These are phyloP conservation scores for Autographa pulchrina DNA, from an alignment of 2,888 invertebrate species.

Conservation along the genomic window DNA sequence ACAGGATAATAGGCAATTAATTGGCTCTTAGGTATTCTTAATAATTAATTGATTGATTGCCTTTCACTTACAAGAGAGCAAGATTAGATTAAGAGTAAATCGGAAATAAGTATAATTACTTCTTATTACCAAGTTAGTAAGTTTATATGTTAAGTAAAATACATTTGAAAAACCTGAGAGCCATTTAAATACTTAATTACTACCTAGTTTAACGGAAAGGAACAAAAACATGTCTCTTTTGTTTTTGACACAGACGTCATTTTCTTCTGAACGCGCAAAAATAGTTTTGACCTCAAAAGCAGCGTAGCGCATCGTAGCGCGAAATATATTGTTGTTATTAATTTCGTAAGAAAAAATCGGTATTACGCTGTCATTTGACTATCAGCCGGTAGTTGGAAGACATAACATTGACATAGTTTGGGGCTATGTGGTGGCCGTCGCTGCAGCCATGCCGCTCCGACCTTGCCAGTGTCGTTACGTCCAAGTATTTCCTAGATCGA, in stretches of 20 bases:
- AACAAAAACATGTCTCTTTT: conserved; percentile 24
- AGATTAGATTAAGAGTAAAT: background rate
- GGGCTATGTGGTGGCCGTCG: conserved; percentile 62
- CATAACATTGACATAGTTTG: conserved; percentile 87
- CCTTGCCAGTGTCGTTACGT: conserved; percentile 70
- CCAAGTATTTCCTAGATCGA: conserved; percentile 69
- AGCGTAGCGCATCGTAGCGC: conserved; percentile 87
- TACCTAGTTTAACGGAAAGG: background rate
- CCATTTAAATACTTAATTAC: conserved; percentile 14
- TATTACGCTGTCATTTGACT: conserved; percentile 75
- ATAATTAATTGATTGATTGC: no score
- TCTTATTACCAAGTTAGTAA: background rate
- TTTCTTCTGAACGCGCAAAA: conserved; percentile 67
- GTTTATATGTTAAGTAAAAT: background rate
- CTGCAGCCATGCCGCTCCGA: conserved; percentile 57
- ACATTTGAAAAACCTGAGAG: background rate
- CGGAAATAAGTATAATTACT: background rate
- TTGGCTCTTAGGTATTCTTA: no score
- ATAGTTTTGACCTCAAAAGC: conserved; percentile 80
- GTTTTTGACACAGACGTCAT: conserved; percentile 50
- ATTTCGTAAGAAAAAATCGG: conserved; percentile 74
- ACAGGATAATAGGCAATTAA: no score
- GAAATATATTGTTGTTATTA: conserved; percentile 81
- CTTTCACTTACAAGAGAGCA: no score
- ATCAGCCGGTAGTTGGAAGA: conserved; percentile 69